These are phyloP conservation scores for Oegoconia quadripuncta DNA, from an alignment of 2,888 invertebrate species.

Conservation along the genomic window DNA sequence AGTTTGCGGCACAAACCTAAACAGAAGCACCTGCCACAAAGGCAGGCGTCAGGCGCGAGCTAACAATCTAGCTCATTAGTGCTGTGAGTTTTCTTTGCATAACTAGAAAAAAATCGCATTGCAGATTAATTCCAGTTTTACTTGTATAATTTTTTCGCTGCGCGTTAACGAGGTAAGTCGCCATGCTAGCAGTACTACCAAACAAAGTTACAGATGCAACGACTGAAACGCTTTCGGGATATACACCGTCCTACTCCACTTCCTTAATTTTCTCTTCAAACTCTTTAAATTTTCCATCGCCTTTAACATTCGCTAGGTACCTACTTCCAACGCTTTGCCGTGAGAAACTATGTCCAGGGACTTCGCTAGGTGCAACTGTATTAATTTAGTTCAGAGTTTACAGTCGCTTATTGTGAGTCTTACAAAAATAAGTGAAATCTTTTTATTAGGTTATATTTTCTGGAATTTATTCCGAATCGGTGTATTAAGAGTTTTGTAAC, in stretches of 20 bases:
- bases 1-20: conserved; percentile 40
- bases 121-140: conserved; percentile 60
- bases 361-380: conserved; percentile 24
- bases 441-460: conserved; percentile 60
- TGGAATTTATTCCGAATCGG: conserved; percentile 49
- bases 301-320: conserved; percentile 54
- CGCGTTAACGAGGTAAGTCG: conserved; percentile 68
- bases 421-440: conserved; percentile 42
- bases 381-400: conserved; percentile 37
- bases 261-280: conserved; percentile 68
- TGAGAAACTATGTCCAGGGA: conserved; percentile 43
- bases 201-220: conserved; percentile 66
- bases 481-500: conserved; percentile 59
- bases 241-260: conserved; percentile 37
- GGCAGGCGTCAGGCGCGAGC: conserved; percentile 34
- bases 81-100: conserved; percentile 45
- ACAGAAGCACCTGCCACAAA: conserved; percentile 47
- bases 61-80: conserved; percentile 68
- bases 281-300: conserved; percentile 65
- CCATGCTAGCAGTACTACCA: conserved; percentile 41
- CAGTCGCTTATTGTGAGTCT: conserved; percentile 33
- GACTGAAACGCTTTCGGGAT: conserved; percentile 46
- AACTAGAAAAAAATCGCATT: conserved; percentile 43
- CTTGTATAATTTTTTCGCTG: conserved; percentile 54
- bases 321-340: conserved; percentile 40